These are phyloP conservation scores for Falco biarmicus DNA, from an alignment of 2,797 vertebrate species.

Conservation along the genomic window DNA sequence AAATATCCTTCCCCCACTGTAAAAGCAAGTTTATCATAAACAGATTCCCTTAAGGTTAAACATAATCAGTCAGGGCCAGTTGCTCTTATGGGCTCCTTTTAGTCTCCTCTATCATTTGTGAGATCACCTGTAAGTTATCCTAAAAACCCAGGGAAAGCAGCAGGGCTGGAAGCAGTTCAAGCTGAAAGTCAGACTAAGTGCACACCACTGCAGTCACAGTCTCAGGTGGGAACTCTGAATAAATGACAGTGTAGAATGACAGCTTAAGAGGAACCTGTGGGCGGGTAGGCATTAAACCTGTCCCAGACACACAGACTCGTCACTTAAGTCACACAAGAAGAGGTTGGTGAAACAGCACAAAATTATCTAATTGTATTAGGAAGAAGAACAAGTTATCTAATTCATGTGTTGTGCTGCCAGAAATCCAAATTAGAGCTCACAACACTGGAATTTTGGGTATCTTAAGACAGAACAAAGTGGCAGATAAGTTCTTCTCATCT, in stretches of 20 bases:
- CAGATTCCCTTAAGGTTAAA: conserved; percentile 31
- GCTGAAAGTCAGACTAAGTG: conserved; percentile 33
- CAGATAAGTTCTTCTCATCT: not conserved
- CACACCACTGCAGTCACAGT: conserved; percentile 26
- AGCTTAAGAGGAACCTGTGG: conserved; percentile 70
- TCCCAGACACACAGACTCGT: conserved; percentile 58
- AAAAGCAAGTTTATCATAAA: not conserved
- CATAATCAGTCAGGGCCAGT: not conserved
- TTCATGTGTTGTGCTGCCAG: conserved; percentile 63
- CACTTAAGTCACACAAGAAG: conserved; percentile 67
- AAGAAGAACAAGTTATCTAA: conserved; percentile 66
- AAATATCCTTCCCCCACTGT: not conserved
- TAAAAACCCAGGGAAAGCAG: not conserved
- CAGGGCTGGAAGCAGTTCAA: conserved; percentile 30
- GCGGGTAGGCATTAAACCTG: conserved; percentile 70
- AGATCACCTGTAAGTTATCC: not conserved
- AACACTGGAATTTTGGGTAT: conserved; percentile 15
- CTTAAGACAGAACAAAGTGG: conserved; percentile 5
- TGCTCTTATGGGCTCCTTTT: not conserved
- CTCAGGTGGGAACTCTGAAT: conserved; percentile 63
- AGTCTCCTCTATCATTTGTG: not conserved
- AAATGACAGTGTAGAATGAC: conserved; percentile 72
- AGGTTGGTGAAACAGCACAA: conserved; percentile 69
- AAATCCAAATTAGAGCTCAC: conserved; percentile 42
- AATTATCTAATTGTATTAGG: conserved; percentile 74